Evolutionary conservation across 2,888 invertebrate species (phyloP).

Genomic region (Dilophus febrilis): DNA sequence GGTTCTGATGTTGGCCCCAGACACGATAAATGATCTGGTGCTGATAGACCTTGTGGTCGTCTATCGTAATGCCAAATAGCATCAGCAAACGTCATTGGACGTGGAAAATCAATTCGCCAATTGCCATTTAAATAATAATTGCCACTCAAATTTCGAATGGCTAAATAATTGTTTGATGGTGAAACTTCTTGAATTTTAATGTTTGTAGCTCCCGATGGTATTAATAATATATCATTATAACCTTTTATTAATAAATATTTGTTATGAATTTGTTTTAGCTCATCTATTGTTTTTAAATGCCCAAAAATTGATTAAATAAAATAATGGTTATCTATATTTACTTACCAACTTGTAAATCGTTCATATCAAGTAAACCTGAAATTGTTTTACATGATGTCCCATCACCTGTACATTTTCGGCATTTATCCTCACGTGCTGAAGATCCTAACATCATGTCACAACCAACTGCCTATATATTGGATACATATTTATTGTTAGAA

Average conservation of each 20-base stretch:
- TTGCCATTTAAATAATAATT: conserved; percentile 87
- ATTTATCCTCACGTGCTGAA: conserved; percentile 68
- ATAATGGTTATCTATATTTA: conserved; percentile 2
- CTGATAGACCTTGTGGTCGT: conserved; percentile 59
- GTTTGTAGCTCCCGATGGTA: conserved; percentile 87
- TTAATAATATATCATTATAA: conserved; percentile 79
- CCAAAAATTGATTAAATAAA: no score
- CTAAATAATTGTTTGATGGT: conserved; percentile 80
- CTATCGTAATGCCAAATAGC: conserved; percentile 78
- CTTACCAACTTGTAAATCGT: conserved; percentile 56
- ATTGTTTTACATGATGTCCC: conserved; percentile 73
- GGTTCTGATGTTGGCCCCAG: conserved; percentile 84
- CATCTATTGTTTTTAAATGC: no score
- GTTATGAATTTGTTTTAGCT: not conserved
- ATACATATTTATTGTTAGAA: no score
- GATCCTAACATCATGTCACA: conserved; percentile 93
- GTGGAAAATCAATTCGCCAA: conserved; percentile 84
- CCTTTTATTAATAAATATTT: conserved; percentile 48
- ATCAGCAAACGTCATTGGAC: conserved; percentile 61
- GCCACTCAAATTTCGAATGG: conserved; percentile 64
- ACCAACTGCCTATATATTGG: conserved; percentile 54
- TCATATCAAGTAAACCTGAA: conserved; percentile 48
- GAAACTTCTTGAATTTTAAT: conserved; percentile 61
- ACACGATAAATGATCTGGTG: conserved; percentile 69
- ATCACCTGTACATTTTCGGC: conserved; percentile 83